Base-by-base conservation (phyloP, 2,113 vertebrate species). In the Esox niger region DNA sequence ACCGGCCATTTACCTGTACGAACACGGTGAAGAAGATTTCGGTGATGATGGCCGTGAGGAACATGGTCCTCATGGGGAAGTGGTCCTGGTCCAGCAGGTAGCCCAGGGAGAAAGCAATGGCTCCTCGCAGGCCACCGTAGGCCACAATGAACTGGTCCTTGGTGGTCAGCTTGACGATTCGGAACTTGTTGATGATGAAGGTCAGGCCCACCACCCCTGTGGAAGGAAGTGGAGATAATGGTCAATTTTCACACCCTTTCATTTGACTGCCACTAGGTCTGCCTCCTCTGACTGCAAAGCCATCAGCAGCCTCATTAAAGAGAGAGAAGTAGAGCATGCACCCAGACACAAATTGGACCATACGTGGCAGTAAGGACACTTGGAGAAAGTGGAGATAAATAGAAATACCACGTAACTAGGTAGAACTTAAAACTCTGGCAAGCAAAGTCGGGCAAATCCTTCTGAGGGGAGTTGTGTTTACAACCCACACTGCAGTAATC, bases 21-120 rank as follows among this genome's bases (percentile, higher is more conserved):
- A 99, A 99, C 30, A 99, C 97, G 0, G 97, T 99, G 91, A 99
- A 99, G 91, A 99, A 98, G 89, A 99, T 94, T 64, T 98, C 95
- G 0, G 96, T 99, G 91, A 99, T 99, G 92, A 98, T 96, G 84
- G 96, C 96, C 0, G 97, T 99, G 76, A 98, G 94, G 89, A 99
- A 98, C 90, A 98, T 93, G 23, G 93, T 79, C 64, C 93, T 94
- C 93, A 90, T 93, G 52, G 83, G 79, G 2, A 97, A 97, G 3
- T 87, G 88, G 0, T 84, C 1, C 0, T 78, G 23, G 0, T 94
- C 29, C 69, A 99, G 90, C n/a, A 99, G 92, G 86, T 95, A 99
- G 8, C 92, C 91, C 6, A 99, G 90, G 17, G 97, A 98, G 89
- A 99, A 99, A 81, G 97, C 96, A 0, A 99, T 99, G 81, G 97